Conservation (phyloP, 2,113 vertebrate genomes). For the Dicerorhinus sumatrensis region DNA sequence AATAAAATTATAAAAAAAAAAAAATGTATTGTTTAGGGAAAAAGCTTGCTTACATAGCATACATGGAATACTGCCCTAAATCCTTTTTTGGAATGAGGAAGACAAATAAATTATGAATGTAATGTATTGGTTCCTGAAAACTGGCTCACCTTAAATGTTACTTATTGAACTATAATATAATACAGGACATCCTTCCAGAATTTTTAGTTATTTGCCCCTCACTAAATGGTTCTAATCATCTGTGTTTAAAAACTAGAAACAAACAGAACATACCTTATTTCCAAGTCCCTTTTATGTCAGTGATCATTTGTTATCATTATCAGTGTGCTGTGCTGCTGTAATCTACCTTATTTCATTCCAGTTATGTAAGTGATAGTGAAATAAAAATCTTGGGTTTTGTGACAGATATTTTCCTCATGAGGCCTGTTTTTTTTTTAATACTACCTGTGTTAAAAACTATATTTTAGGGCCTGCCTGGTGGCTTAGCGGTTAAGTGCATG, state of each 20-base stretch:
- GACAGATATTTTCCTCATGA: neutral
- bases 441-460: neutral
- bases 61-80: neutral
- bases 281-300: neutral
- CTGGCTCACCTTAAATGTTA: neutral
- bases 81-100: constrained; percentile 6
- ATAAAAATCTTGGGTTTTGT: constrained; percentile 44
- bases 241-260: constrained; percentile 46
- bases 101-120: constrained; percentile 20
- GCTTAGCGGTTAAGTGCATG: too few relatives aligned
- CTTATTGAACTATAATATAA: neutral
- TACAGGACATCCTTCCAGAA: neutral
- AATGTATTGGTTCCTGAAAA: neutral
- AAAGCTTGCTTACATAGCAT: neutral
- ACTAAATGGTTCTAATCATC: constrained; percentile 6
- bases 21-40: neutral
- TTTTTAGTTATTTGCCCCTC: neutral
- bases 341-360: neutral
- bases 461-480: neutral
- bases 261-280: neutral
- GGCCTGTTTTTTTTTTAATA: neutral
- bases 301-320: neutral
- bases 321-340: neutral
- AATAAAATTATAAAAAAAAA: too few relatives aligned
- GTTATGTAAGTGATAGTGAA: neutral